Evolutionary conservation across 2,797 vertebrate genomes (phyloP), one percentile per base, ranked within the genome.

Genomic region (Phrynocephalus vlangalii): DNA sequence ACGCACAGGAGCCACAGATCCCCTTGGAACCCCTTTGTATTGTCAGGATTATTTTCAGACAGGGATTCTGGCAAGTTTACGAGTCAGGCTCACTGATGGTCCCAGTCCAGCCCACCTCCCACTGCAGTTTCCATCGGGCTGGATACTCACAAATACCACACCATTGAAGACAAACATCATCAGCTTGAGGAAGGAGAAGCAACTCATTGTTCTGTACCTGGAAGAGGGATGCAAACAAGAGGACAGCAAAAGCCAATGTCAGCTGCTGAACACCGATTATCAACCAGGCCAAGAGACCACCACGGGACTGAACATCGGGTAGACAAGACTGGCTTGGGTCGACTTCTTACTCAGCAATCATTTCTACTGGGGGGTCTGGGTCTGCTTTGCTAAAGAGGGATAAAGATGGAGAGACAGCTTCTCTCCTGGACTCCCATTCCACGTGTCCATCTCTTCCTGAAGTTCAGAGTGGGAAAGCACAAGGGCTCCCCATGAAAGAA

Each of bases 101-200:
- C 13, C 56, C 18, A 38, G 38, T 44, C 38, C 38, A 44, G 38
- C 68, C 22, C 9, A 71, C 3, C 38, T 30, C n/a, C 7, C 3
- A 26, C 16, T 38, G 10, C 22, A 3, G 6, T 33, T 71, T 15
- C 16, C 15, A 5, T 30, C 50, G 5, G n/a, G 20, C n/a, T 3
- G 28, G 6, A 83, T 92, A 98, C 97, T 98, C 96, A 98, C 97
- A 92, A 97, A 98, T 87, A 98, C 97, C 38, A 97, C 92, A 83
- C 96, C 96, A 6, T 98, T 98, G 91, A 98, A 97, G 28, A 93
- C 1, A 82, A 98, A 96, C 97, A 98, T 97, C 94, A 96, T 95
- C 22, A 48, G 79, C 95, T 97, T 98, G 90, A 98, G 95, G 93
- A 97, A 96, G 70, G 94, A 92, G 89, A 96, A 97, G 91, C 97